Percentiles rank a stretch among this genome's conserved stretches.
phyloP scores from a whole-genome alignment of 2,113 vertebrate species.

The Cranoglanis bouderius region DNA sequence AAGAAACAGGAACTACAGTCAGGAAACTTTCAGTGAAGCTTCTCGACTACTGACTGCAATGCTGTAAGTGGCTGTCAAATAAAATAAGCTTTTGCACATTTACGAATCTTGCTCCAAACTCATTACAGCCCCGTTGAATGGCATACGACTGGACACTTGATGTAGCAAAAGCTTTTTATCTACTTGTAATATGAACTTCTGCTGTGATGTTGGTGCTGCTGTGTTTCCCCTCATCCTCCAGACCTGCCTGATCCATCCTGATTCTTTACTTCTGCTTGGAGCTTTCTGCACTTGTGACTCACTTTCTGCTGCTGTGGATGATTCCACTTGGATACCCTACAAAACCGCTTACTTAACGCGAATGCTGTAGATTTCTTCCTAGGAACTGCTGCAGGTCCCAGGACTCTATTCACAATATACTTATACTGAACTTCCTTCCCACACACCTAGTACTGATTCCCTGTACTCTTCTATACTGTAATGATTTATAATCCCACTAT shows the following conservation, averaged over 20 bases:
- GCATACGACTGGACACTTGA: background rate
- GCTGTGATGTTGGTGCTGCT: background rate
- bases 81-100: background rate
- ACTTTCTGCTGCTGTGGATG: background rate
- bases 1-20: background rate
- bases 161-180: background rate
- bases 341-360: background rate
- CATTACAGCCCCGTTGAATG: background rate
- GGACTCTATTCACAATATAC: background rate
- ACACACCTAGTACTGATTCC: background rate
- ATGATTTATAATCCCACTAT: background rate
- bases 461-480: background rate
- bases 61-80: background rate
- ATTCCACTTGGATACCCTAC: background rate
- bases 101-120: background rate
- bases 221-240: background rate
- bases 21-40: background rate
- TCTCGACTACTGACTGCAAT: background rate
- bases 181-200: background rate
- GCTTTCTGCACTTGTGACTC: background rate
- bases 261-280: background rate
- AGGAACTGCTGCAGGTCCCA: background rate
- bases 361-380: background rate
- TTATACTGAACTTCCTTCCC: background rate
- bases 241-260: background rate